These are phyloP conservation scores for Myripristis murdjan DNA, from an alignment of 2,797 vertebrate genomes.

Conservation along the genomic window DNA sequence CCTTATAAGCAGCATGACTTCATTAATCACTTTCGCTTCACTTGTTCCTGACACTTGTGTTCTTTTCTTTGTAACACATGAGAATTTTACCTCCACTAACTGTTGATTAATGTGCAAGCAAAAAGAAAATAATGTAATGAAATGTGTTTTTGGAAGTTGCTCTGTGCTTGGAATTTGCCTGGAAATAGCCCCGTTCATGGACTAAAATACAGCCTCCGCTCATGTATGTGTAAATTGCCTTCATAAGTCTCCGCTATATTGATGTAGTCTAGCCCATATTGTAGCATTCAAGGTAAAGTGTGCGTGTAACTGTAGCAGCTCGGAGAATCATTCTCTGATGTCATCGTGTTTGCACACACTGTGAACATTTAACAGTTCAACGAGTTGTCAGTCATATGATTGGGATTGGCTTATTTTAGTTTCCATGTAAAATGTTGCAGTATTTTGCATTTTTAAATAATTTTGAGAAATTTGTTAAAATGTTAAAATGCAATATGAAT, in stretches of 20 bases:
- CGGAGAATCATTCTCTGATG: background rate
- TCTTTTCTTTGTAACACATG: slow-evolving; percentile 52
- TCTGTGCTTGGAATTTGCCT: background rate
- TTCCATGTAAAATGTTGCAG: background rate
- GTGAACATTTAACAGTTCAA: background rate
- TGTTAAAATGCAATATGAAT: background rate
- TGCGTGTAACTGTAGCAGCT: background rate
- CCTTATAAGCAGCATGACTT: slow-evolving; percentile 61
- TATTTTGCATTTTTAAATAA: background rate
- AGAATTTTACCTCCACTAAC: slow-evolving; percentile 31
- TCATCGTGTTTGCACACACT: background rate
- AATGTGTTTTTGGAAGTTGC: background rate
- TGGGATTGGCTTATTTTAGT: too few species aligned
- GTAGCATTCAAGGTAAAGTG: background rate
- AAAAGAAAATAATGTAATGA: background rate
- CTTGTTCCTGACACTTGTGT: slow-evolving; percentile 58
- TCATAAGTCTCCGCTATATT: background rate
- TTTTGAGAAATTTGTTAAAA: background rate
- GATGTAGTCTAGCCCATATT: background rate
- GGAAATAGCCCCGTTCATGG: slow-evolving; percentile 1
- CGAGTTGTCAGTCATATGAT: background rate
- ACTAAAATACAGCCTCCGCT: background rate
- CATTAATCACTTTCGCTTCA: slow-evolving; percentile 59
- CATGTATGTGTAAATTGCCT: too few species aligned
- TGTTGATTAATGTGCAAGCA: slow-evolving; percentile 18